phyloP scores from a whole-genome alignment of 2,797 vertebrate species.

The Thalassophryne amazonica region DNA sequence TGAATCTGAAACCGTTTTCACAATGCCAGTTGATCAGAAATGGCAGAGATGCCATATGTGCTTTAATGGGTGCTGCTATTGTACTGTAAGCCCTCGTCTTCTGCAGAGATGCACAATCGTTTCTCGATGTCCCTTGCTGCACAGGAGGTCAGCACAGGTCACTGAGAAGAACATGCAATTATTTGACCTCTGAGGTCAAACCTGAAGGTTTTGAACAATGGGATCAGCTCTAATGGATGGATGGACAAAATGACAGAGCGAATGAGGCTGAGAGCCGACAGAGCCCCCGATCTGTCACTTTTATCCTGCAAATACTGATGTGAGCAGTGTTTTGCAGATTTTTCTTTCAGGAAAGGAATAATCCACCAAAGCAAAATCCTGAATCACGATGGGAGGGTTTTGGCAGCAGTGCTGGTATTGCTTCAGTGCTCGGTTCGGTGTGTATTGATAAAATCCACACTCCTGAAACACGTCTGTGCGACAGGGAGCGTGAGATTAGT shows the following conservation, averaged over 20 bases:
- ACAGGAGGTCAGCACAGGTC: slow-evolving; percentile 57
- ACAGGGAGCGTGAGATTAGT: slow-evolving; percentile 70
- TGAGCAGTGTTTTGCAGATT: slow-evolving; percentile 10
- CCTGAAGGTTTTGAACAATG: slow-evolving; percentile 59
- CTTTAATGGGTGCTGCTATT: too few species aligned
- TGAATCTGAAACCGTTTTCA: too few species aligned
- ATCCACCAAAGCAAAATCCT: slow-evolving; percentile 48
- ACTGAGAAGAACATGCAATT: slow-evolving; percentile 65
- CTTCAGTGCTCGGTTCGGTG: slow-evolving; percentile 35
- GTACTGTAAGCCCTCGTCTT: too few species aligned
- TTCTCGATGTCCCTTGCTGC: slow-evolving; percentile 42
- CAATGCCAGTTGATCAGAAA: too few species aligned
- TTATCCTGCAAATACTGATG: slow-evolving; percentile 12
- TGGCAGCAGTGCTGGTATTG: slow-evolving; percentile 32
- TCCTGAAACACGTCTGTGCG: slow-evolving; percentile 61
- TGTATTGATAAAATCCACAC: slow-evolving; percentile 70
- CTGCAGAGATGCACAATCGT: slow-evolving; percentile 6
- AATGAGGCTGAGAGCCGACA: slow-evolving; percentile 9
- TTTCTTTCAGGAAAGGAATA: slow-evolving; percentile 43
- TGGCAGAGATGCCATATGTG: too few species aligned
- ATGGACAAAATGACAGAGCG: slow-evolving; percentile 38
- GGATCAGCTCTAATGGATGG: slow-evolving; percentile 62
- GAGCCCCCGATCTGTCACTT: slow-evolving; percentile 33
- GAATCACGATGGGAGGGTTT: slow-evolving; percentile 26
- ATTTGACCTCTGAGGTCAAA: slow-evolving; percentile 67